Evolutionary conservation across 2,888 invertebrate genomes (phyloP).

Genomic region (Lobophora halterata): DNA sequence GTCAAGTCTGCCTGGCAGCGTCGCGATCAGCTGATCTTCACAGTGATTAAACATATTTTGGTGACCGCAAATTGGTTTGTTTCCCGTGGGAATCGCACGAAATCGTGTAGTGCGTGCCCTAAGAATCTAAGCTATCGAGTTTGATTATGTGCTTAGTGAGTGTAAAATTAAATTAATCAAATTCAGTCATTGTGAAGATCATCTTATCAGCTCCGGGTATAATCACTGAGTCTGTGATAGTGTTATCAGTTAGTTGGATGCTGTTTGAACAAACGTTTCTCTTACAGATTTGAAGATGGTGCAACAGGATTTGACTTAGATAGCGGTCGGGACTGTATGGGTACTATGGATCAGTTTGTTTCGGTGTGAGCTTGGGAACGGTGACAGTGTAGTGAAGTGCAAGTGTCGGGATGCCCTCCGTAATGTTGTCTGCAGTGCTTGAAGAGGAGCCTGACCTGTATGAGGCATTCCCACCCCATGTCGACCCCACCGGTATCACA

Average conservation of each 20-base stretch:
- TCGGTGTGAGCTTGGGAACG: constrained; percentile 65
- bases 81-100: too few species aligned
- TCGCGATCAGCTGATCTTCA: constrained; percentile 75
- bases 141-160: too few species aligned
- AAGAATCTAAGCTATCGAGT: too few species aligned
- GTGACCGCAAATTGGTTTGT: constrained; percentile 64
- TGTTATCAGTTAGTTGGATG: constrained; percentile 47
- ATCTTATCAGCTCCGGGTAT: constrained; percentile 47
- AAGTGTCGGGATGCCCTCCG: constrained; percentile 81
- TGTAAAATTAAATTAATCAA: too few species aligned
- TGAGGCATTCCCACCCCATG: constrained; percentile 90
- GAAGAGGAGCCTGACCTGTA: constrained; percentile 88
- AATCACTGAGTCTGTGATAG: constrained; percentile 53
- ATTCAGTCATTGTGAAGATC: too few species aligned
- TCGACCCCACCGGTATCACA: constrained; percentile 89
- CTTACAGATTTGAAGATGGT: constrained; percentile 80
- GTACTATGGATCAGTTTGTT: constrained; percentile 66
- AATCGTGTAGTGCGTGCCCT: too few species aligned
- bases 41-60: constrained; percentile 72
- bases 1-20: constrained; percentile 74
- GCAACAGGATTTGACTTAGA: constrained; percentile 81
- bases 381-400: constrained; percentile 65
- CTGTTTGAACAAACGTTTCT: constrained; percentile 49
- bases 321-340: constrained; percentile 42
- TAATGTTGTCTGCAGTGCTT: constrained; percentile 86